Base-by-base conservation (phyloP, 2,797 vertebrate species). In the Sebastes elongatus region DNA sequence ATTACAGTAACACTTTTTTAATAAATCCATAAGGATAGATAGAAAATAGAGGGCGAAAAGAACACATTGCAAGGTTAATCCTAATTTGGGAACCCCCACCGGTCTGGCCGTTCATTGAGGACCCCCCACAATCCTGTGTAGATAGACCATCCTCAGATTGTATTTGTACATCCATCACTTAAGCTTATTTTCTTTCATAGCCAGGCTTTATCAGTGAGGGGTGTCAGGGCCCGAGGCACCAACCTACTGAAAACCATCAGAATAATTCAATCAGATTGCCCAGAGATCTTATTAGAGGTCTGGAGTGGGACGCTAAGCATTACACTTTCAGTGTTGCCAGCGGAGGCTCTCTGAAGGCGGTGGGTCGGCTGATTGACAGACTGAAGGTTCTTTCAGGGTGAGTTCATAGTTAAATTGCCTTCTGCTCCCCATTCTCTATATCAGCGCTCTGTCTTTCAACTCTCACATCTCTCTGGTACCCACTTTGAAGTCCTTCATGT, bases 191-290 rank as follows among this genome's bases (percentile, higher is more conserved):
- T 88, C 86, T 90, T 89, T 90, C 80, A 89, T 73, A 70, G 80
- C 76, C 74, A 65, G 81, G 77, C 49, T 88, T 88, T 91, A 88
- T 88, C 88, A 52, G 84, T 64, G 73, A 82, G 84, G 75, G 78
- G 67, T 86, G 89, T 87, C 82, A 81, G 8, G 55, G 81, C 89
- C 91, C 0, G 14, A 71, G 89, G 91, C 88, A 57, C 80, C 74
- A 86, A 83, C 83, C 74, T 65, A 80, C 90, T 87, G 86, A 92
- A 94, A 94, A 93, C 87, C 91, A 94, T 92, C 92, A 93, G 88
- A 94, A 95, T 94, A 94, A 95, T 95, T 94, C 90, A 93, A 93
- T 94, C 91, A 94, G 92, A 94, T 94, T 92, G 86, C 83, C 90
- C 84, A 91, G 93, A 94, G 94, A 95, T 95, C 94, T 95, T 93